Base-by-base conservation (phyloP, 2,888 invertebrate genomes). In the Acanthococcus lagerstroemiae region DNA sequence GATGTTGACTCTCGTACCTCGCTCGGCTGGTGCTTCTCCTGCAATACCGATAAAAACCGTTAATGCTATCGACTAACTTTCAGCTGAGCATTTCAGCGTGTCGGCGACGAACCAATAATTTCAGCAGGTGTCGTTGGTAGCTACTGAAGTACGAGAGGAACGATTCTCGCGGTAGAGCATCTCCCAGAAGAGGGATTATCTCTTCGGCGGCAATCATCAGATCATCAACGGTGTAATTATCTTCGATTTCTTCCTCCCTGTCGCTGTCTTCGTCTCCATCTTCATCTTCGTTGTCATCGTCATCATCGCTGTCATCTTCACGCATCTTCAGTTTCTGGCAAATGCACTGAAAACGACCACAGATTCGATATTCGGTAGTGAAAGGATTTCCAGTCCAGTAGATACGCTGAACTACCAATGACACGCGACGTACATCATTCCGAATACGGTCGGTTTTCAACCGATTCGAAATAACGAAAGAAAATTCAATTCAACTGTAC, bases 231-330 rank as follows among this genome's bases (percentile, higher is more conserved):
- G 52, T 9, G 17, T 61, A 61, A 22, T 54, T 52, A 54, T 61
- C 61, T 52, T 61, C 61, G 37, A 61, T 61, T 61, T 61, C 61
- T 12, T 61, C 61, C 19, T 61, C 61, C 17, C 48, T 37, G 19
- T 61, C 61, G 37, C 27, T 52, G 1, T 52, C 37, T 7, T 61
- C 52, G 15, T 61, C 37, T 1, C 27, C 37, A 0, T 61, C 61
- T n/a, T 61, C 15, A 17, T 58, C 58, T 17, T 58, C 58, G 1
- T 58, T 48, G 9, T 58, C 58, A 19, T 60, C 60, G 27, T 26
- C 48, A 22, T 61, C 61, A 52, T 61, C 61, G 30, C 52, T 61
- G n/a, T 50, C 50, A 52, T 61, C 61, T 61, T 61, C 61, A 26
- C 50, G 25, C 26, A 50, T 25, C 37, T 52, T 61, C 15, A 61